Conservation (phyloP, 1,140 invertebrate genomes). For the Glossosoma conforme region DNA sequence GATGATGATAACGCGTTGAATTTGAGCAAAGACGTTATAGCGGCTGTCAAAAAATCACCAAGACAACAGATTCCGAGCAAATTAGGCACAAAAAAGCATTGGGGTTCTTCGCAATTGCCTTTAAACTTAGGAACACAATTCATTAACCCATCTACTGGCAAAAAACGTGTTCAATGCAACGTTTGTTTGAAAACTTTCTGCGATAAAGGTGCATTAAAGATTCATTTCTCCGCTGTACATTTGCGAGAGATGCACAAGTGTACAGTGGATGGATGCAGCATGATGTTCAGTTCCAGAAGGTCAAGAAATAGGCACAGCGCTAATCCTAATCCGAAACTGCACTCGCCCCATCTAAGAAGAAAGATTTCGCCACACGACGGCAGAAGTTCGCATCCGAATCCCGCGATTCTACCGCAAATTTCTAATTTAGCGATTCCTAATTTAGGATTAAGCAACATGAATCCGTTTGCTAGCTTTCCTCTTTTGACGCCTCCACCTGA, state of each 20-base stretch:
- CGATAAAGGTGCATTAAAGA: slow-evolving; percentile 99
- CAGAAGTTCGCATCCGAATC: slow-evolving; percentile 78
- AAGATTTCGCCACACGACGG: slow-evolving; percentile 93
- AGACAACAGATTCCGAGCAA: slow-evolving; percentile 69
- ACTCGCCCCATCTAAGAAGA: slow-evolving; percentile 86
- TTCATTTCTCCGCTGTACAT: slow-evolving; percentile 99
- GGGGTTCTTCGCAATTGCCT: slow-evolving; percentile 76
- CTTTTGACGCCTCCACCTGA: slow-evolving; percentile 69
- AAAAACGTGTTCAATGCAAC: slow-evolving; percentile 96
- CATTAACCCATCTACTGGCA: slow-evolving; percentile 87
- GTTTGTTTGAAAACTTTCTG: slow-evolving; percentile 99
- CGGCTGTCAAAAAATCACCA: no score
- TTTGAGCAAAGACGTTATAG: slow-evolving; percentile 57
- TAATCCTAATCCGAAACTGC: slow-evolving; percentile 97
- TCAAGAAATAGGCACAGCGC: slow-evolving; percentile 95
- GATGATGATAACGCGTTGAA: slow-evolving; percentile 70
- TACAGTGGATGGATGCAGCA: slow-evolving; percentile 96
- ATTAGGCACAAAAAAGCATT: slow-evolving; percentile 86
- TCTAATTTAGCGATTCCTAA: slow-evolving; percentile 49
- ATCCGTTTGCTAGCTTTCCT: slow-evolving; percentile 71
- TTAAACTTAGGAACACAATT: slow-evolving; percentile 83
- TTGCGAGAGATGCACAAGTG: slow-evolving; percentile 99
- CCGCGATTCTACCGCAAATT: slow-evolving; percentile 67
- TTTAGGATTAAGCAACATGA: slow-evolving; percentile 60
- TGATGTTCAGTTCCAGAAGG: slow-evolving; percentile 97